Evolutionary conservation across 2,113 vertebrate species (phyloP).

Genomic region (Zosterops japonicus): DNA sequence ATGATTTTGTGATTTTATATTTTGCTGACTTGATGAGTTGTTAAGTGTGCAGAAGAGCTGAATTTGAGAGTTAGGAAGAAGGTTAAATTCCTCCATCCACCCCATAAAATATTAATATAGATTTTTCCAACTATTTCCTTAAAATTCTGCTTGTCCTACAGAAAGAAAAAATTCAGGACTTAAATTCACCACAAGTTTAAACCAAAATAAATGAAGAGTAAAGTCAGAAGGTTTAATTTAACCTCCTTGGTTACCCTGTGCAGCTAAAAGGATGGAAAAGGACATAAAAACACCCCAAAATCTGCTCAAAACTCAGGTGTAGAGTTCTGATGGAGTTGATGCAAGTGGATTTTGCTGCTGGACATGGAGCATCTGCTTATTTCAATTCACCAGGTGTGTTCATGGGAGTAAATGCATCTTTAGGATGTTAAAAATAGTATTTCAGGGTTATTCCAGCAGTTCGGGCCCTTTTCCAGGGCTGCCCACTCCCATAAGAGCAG

Average conservation of each 20-base stretch:
- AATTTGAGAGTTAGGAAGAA: background rate
- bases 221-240: background rate
- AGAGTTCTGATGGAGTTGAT: background rate
- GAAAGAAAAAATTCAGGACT: background rate
- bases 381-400: background rate
- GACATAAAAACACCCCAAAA: background rate
- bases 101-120: background rate
- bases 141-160: background rate
- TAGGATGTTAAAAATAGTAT: background rate
- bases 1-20: background rate
- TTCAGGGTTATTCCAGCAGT: background rate
- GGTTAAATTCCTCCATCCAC: background rate
- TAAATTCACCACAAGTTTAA: background rate
- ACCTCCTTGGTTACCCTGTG: background rate
- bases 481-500: background rate
- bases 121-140: background rate
- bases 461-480: background rate
- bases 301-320: background rate
- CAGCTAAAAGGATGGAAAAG: background rate
- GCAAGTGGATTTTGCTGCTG: background rate
- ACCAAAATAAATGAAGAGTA: background rate
- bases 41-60: too few relatives aligned
- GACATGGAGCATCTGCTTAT: background rate
- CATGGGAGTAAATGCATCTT: accelerated
- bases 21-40: background rate